Evolutionary conservation across 1,140 invertebrate genomes (phyloP).

Genomic region (Zaprionus inermis): DNA sequence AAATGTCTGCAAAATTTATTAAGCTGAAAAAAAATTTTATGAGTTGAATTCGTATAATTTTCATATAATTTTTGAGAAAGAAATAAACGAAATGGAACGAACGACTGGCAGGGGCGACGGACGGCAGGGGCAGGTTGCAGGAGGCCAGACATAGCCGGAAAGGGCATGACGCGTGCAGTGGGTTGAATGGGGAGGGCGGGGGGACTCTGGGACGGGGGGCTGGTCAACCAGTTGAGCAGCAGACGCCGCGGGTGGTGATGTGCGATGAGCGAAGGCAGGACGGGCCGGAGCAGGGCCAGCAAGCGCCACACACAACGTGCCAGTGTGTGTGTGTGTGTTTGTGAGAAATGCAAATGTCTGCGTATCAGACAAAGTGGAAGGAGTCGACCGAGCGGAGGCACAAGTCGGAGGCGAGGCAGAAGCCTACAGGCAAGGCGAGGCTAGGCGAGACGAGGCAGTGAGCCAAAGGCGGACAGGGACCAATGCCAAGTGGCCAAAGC

Average conservation of each 20-base stretch:
- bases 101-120: constrained; percentile 10
- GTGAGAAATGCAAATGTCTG: constrained; percentile 73
- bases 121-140: constrained; percentile 13
- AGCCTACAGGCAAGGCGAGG: too few species aligned
- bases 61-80: constrained; percentile 80
- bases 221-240: constrained; percentile 71
- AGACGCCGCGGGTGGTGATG: constrained; percentile 51
- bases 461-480: constrained; percentile 29
- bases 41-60: constrained; percentile 83
- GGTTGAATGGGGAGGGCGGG: constrained; percentile 3
- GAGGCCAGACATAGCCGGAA: constrained; percentile 36
- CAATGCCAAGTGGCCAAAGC: constrained; percentile 55
- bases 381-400: constrained; percentile 24
- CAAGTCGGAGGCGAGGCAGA: constrained; percentile 39
- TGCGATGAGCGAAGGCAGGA: not conserved
- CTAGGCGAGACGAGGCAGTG: too few species aligned
- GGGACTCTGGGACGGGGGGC: not conserved
- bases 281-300: constrained; percentile 20
- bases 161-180: constrained; percentile 29
- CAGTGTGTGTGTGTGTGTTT: constrained; percentile 23
- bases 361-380: constrained; percentile 33
- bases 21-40: constrained; percentile 83
- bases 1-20: constrained; percentile 82
- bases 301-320: constrained; percentile 69
- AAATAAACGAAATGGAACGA: constrained; percentile 72